Base-by-base conservation (phyloP, 2,797 vertebrate genomes). In the Notolepis coatsorum region DNA sequence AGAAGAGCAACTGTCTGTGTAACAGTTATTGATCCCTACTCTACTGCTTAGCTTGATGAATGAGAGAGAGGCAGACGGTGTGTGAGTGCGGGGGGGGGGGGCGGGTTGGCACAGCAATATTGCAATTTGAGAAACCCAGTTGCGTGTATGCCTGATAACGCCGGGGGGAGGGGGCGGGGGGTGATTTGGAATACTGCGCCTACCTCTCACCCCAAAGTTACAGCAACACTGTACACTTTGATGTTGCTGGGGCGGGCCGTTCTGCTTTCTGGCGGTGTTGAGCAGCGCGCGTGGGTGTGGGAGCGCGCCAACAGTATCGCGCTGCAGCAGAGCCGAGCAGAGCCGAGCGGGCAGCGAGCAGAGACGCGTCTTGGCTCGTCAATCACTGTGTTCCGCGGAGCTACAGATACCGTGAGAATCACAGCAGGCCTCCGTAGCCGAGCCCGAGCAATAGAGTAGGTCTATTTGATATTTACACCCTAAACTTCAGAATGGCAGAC, bases 311-410 rank as follows among this genome's bases (percentile, higher is more conserved):
- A 27, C 51, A 13, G 13, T 37, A 38, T 33, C 23, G 10, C 31
- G 13, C 17, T 23, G 33, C 13, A 38, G 31, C 33, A 7, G 7
- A 8, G 25, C 68, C 48, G 65, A 61, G 67, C 70, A 61, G 53
- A 46, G 33, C 31, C 79, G 81, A 70, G 71, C 71, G 71, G 58
- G 45, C 17, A 65, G 71, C 60, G 27, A 45, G 15, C 65, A 57
- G 46, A 51, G 35, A 35, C 33, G 45, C 27, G 43, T 27, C 47
- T 42, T 65, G 35, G 35, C 13, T 38, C 12, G n/a, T 37, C 35
- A 5, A 53, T 42, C 23, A 13, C 18, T 49, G 67, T 61, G 45
- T 38, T 39, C 38, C 48, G 24, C 33, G 61, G 33, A 31, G 2
- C 12, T 3, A 12, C 35, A n/a, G 35, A 37, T 37, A 37, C 10